phyloP scores from a whole-genome alignment of 2,797 vertebrate species.

The Karalla daura region DNA sequence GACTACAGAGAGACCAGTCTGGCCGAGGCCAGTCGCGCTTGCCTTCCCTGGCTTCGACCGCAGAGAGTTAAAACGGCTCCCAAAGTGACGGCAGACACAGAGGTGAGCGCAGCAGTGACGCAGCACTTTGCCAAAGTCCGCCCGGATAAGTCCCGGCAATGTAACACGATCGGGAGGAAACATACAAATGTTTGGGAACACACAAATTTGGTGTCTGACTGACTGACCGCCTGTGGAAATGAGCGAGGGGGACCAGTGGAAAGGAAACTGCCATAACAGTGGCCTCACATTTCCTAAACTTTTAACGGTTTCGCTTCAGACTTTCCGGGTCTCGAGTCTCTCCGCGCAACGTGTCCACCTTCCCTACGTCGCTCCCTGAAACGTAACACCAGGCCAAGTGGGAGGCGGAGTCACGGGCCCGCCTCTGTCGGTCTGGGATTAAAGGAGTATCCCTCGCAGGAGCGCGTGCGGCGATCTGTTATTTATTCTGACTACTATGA shows the following conservation, averaged over 20 bases:
- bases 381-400: neutral
- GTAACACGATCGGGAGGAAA: conserved; percentile 29
- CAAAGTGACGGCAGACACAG: conserved; percentile 33
- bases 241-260: neutral
- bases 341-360: conserved; percentile 23
- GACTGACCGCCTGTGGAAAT: conserved; percentile 25
- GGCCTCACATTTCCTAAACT: conserved; percentile 19
- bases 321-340: neutral
- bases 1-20: conserved; percentile 9
- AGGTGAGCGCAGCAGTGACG: conserved; percentile 21
- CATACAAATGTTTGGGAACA: conserved; percentile 9
- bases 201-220: conserved; percentile 26
- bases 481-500: conserved; percentile 24
- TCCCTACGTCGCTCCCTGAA: conserved; percentile 20
- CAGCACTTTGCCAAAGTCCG: conserved; percentile 26
- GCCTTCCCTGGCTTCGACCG: conserved; percentile 2
- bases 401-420: conserved; percentile 8
- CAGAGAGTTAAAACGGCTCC: conserved; percentile 18
- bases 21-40: conserved; percentile 2
- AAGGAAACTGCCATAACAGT: conserved; percentile 3
- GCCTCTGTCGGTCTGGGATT: conserved; percentile 4
- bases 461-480: neutral
- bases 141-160: conserved; percentile 34
- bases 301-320: conserved; percentile 16
- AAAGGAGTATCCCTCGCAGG: neutral